Base-by-base conservation (phyloP, 2,797 vertebrate species). In the Muscicapa comitata region DNA sequence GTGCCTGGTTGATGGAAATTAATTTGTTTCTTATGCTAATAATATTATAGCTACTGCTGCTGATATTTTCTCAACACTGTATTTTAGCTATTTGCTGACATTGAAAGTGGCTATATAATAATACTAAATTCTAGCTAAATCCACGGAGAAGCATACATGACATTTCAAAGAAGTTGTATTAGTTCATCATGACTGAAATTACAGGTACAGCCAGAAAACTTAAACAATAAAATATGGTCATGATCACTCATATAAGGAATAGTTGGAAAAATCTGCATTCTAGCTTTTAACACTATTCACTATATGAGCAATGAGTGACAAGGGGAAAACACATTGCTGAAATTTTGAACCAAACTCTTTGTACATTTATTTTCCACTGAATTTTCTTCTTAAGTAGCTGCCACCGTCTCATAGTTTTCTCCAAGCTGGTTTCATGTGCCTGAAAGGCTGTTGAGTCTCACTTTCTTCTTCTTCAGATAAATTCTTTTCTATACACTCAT, bases 381-480 rank as follows among this genome's bases (percentile, higher is more conserved):
- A 76, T 81, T 85, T 93, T 82, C 80, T 90, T 96, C 89, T 83
- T 65, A 59, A 94, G 86, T 78, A 95, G 65, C 88, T 97, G 84
- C 76, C 92, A 71, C 76, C 18, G 4, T 93, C 83, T 94, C 93
- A 28, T 70, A 92, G 35, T 71, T 86, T 97, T 93, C 95, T 93
- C 93, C 91, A 74, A 91, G 87, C 53, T 72, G 79, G 90, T 91
- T 96, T 97, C 82, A 81, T 95, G 51, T 95, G 80, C 80, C 61
- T 95, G 88, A 96, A 97, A 96, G 81, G 89, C 93, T 92, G 89
- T 72, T 92, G 88, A 75, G 63, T 89, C 94, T 94, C 59, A 90
- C 96, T 97, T 94, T 90, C 94, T 78, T 95, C 86, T 94, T 92
- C 50, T 94, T 90, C 75, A 96, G 93, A 96, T 85, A 92, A 86